Evolutionary conservation across 37 sponge, comb jelly and placozoan species (phyloP), one percentile per base, ranked within the genome.

Genomic region (Diacarnus erythraeanus): DNA sequence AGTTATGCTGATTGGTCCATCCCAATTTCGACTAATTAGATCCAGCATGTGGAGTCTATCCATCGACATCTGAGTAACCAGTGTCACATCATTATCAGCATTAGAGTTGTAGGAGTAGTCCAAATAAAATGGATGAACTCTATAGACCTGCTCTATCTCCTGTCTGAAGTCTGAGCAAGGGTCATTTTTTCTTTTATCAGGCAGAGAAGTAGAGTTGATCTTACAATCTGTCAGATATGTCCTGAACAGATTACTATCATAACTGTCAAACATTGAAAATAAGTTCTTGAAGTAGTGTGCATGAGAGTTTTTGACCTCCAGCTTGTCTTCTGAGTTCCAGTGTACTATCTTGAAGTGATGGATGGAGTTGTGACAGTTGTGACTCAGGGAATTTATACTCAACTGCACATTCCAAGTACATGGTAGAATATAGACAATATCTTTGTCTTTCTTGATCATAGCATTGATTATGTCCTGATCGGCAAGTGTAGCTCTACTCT

Each of bases 401-500:
- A 95, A 69, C 69, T 96, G 96, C 22, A 87, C 80, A 81, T 96
- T 96, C 91, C 91, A 96, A 20, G 37, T 59, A 69, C 96, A 96
- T 1, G 91, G 89, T 37, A 96, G 51, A 0, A 68, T 34, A 58
- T 66, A 76, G 57, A 83, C 82, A 22, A 86, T 57, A 54, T 78
- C 47, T 1, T 88, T 90, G 39, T 83, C 39, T 25, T 80, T 42
- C 63, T 81, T 86, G 23, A 93, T 40, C 21, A 87, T 82, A 36
- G 91, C 84, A 83, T 96, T 96, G 57, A 96, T 84, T 31, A 96
- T 78, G 44, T 96, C 96, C 77, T 94, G 95, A 58, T 94, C 92
- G 39, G 95, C 95, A 38, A 91, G 78, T 23, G 90, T 57, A 43
- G 89, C 80, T 21, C 43, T 41, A 5, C 37, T 38, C n/a, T 72